Conservation (phyloP, 2,113 vertebrate species). For the Hypanus sabinus region DNA sequence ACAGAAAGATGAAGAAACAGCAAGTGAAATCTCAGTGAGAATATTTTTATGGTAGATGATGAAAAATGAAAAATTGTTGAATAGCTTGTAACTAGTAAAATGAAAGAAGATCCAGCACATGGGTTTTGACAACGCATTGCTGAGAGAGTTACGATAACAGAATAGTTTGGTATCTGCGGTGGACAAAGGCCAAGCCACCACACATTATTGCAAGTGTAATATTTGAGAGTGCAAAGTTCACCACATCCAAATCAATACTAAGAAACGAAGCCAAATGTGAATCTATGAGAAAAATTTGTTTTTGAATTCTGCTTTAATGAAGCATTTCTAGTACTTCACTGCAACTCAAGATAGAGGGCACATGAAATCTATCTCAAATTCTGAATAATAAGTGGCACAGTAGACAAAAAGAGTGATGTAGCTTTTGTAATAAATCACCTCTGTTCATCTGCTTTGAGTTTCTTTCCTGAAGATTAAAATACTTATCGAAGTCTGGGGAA, state of each 20-base stretch:
- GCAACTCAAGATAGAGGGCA: not conserved
- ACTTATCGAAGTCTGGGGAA: not conserved
- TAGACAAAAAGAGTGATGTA: too few relatives aligned
- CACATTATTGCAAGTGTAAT: not conserved
- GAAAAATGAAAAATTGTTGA: constrained; percentile 2
- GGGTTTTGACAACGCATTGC: not conserved
- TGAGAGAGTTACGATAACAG: not conserved
- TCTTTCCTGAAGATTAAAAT: not conserved
- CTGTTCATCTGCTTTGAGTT: not conserved
- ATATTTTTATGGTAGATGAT: not conserved
- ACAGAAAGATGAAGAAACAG: not conserved
- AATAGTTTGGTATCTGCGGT: not conserved
- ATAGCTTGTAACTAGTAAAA: not conserved
- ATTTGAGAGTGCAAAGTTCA: not conserved
- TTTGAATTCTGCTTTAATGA: not conserved
- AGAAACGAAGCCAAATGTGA: not conserved
- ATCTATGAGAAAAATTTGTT: not conserved
- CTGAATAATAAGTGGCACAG: too few relatives aligned
- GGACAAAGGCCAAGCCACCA: not conserved
- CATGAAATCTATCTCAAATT: not conserved
- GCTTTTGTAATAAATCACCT: not conserved
- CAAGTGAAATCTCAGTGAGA: not conserved
- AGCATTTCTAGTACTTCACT: not conserved
- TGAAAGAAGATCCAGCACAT: not conserved
- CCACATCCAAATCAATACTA: not conserved